Conservation (phyloP, 2,888 invertebrate species). For the Caenorhabditis drosophilae region DNA sequence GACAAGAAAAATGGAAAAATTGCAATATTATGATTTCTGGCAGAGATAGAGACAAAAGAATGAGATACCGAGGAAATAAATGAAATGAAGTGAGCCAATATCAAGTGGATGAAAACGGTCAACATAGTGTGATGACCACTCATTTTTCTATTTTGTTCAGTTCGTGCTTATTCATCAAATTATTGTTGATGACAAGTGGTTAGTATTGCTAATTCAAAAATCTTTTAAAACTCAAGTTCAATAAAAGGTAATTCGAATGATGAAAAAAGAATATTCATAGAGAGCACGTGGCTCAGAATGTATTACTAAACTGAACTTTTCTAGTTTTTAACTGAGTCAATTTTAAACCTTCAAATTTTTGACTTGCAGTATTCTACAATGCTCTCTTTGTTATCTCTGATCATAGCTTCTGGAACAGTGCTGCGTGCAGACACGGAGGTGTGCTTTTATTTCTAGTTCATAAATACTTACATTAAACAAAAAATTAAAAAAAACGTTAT, state of each 20-base stretch:
- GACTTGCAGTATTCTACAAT: constrained; percentile 45
- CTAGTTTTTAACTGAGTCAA: no score
- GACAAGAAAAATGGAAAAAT: not conserved
- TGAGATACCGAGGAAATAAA: not conserved
- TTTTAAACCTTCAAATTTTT: no score
- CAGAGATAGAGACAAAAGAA: not conserved
- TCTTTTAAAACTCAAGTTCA: constrained; percentile 4
- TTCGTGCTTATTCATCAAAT: constrained; percentile 22
- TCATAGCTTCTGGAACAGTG: constrained; percentile 67
- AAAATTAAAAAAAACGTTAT: not conserved
- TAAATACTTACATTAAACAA: not conserved
- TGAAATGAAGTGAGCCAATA: constrained; percentile 32
- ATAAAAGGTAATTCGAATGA: no score
- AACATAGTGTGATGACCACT: constrained; percentile 44
- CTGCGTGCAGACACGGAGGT: constrained; percentile 65
- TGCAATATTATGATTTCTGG: not conserved
- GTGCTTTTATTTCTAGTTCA: not conserved
- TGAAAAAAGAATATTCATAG: no score
- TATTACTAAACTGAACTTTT: no score
- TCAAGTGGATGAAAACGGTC: constrained; percentile 45
- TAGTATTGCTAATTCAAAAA: constrained; percentile 1
- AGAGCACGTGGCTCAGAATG: no score
- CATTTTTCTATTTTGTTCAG: constrained; percentile 17
- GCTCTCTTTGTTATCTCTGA: constrained; percentile 65
- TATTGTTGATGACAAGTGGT: constrained; percentile 25